Conservation (phyloP, 2,113 vertebrate species). For the Pandion haliaetus region DNA sequence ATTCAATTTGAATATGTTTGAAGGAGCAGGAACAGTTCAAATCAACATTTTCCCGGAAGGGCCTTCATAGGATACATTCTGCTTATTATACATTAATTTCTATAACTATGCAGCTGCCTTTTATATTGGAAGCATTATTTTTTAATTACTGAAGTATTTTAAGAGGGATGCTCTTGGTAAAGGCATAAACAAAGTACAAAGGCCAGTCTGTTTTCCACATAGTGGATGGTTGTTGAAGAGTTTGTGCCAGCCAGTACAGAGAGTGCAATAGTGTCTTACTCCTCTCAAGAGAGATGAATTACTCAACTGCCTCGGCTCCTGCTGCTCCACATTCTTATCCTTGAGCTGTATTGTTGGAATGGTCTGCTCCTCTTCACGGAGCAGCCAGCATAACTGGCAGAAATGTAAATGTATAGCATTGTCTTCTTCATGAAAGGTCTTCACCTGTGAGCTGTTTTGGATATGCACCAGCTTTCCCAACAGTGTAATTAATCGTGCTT, state of each 20-base stretch:
- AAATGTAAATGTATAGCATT: neutral
- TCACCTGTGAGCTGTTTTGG: neutral
- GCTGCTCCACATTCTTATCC: constrained; percentile 43
- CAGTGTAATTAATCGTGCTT: neutral
- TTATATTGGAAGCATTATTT: constrained; percentile 39
- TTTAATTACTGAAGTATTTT: constrained; percentile 56
- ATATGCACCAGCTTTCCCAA: neutral
- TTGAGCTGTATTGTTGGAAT: constrained; percentile 53
- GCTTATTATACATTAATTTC: neutral
- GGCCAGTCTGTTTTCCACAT: constrained; percentile 67
- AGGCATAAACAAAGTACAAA: constrained; percentile 68
- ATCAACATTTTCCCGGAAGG: neutral
- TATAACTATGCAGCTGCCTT: neutral
- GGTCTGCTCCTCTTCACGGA: neutral
- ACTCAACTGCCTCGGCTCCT: constrained; percentile 44
- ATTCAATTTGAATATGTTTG: neutral
- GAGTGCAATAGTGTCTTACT: constrained; percentile 59
- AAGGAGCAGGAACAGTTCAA: neutral
- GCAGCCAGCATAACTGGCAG: neutral
- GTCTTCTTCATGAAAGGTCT: neutral
- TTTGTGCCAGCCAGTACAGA: constrained; percentile 75
- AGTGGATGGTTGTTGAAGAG: constrained; percentile 66
- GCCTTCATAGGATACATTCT: neutral
- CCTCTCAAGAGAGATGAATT: constrained; percentile 65
- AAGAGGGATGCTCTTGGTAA: constrained; percentile 29